phyloP scores from a whole-genome alignment of 2,113 vertebrate species.

The Shinisaurus crocodilurus region DNA sequence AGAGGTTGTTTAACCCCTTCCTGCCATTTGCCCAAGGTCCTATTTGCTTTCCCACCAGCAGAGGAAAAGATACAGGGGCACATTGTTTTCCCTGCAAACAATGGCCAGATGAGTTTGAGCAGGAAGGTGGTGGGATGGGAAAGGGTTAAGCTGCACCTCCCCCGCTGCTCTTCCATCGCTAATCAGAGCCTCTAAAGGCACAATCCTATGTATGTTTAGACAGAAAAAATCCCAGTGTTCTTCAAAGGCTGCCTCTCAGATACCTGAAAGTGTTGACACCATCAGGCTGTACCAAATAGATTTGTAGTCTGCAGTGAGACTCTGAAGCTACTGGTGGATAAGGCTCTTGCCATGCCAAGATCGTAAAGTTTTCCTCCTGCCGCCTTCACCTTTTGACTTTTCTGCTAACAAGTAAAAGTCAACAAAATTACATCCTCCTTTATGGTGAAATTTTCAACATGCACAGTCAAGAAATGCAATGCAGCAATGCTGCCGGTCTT shows the following conservation, averaged over 20 bases:
- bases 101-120: background rate
- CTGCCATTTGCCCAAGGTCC: background rate
- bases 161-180: background rate
- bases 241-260: background rate
- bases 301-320: background rate
- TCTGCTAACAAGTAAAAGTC: background rate
- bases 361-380: background rate
- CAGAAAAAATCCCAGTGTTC: no score
- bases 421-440: conserved; percentile 12
- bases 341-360: background rate
- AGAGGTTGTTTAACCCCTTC: background rate
- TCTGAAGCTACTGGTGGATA: background rate
- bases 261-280: background rate
- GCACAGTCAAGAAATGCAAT: background rate
- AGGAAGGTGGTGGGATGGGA: background rate
- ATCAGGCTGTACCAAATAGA: background rate
- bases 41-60: background rate
- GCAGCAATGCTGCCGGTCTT: background rate
- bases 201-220: no score
- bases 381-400: background rate
- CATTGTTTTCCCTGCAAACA: background rate
- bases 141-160: background rate
- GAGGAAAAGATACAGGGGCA: background rate
- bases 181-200: background rate
- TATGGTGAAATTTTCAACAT: background rate